Percentiles rank a stretch among this genome's conserved stretches.
Conservation (phyloP, 2,888 invertebrate genomes). For the Eupeodes luniger region DNA sequence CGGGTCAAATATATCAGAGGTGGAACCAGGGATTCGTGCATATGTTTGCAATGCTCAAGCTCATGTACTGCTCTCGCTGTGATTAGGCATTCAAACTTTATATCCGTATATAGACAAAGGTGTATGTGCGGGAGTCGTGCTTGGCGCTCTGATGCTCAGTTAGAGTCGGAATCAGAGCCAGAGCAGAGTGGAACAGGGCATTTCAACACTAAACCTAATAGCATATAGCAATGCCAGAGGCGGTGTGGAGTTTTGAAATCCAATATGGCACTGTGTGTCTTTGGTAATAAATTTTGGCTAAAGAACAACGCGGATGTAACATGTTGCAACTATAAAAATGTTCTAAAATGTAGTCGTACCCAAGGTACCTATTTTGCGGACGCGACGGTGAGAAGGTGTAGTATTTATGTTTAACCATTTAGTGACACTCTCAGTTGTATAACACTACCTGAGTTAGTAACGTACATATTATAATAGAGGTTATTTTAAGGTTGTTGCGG, state of each 20-base stretch:
- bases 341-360: slow-evolving; percentile 5
- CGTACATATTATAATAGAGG: background rate
- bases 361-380: background rate
- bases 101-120: background rate
- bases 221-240: background rate
- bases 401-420: slow-evolving; percentile 19
- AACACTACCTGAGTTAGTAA: slow-evolving; percentile 15
- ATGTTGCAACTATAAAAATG: slow-evolving; percentile 65
- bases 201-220: background rate
- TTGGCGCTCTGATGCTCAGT: slow-evolving; percentile 3
- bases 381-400: background rate
- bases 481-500: too few relatives aligned
- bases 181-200: background rate
- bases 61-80: slow-evolving; percentile 58
- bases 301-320: slow-evolving; percentile 73
- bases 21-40: slow-evolving; percentile 74
- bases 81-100: slow-evolving; percentile 55
- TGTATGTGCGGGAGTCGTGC: slow-evolving; percentile 75
- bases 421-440: slow-evolving; percentile 19
- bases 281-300: slow-evolving; percentile 67
- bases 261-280: slow-evolving; percentile 70
- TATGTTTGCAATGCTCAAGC: slow-evolving; percentile 64
- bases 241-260: slow-evolving; percentile 61
- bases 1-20: slow-evolving; percentile 76
- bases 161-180: too few relatives aligned